Conservation (phyloP, 2,797 vertebrate species). For the Perodicticus potto region DNA sequence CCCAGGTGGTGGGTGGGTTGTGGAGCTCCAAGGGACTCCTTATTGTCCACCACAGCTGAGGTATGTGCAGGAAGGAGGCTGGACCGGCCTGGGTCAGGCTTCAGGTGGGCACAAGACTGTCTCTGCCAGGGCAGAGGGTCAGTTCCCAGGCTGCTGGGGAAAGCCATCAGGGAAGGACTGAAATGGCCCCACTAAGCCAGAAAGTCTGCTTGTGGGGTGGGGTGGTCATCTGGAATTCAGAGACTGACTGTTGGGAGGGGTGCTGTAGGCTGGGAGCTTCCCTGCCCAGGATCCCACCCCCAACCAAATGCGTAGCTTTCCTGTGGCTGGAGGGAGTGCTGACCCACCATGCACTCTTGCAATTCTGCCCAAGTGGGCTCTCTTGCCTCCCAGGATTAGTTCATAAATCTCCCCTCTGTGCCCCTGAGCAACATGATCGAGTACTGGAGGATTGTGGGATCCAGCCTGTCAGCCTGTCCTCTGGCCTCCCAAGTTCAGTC, state of each 20-base stretch:
- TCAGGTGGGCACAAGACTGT: background rate
- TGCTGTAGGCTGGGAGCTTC: background rate
- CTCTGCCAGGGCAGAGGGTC: background rate
- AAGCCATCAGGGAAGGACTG: background rate
- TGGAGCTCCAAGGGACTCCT: background rate
- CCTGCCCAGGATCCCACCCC: background rate
- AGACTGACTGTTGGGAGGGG: background rate
- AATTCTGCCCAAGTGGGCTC: background rate
- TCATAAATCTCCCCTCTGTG: background rate
- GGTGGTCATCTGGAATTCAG: background rate
- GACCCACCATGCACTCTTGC: background rate
- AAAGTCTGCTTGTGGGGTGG: background rate
- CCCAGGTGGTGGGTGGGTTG: background rate
- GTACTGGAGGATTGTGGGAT: background rate
- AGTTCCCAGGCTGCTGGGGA: background rate
- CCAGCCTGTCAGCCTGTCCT: background rate
- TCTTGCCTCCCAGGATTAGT: background rate
- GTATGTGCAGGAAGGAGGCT: background rate
- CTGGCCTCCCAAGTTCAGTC: background rate
- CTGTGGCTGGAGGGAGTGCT: background rate
- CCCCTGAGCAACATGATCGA: background rate
- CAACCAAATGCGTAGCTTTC: background rate
- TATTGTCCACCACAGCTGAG: background rate
- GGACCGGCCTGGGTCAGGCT: background rate
- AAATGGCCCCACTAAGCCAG: background rate